Evolutionary conservation across 2,888 invertebrate species (phyloP), one percentile per base, ranked within the genome.

Genomic region (Metallyticus violacea): DNA sequence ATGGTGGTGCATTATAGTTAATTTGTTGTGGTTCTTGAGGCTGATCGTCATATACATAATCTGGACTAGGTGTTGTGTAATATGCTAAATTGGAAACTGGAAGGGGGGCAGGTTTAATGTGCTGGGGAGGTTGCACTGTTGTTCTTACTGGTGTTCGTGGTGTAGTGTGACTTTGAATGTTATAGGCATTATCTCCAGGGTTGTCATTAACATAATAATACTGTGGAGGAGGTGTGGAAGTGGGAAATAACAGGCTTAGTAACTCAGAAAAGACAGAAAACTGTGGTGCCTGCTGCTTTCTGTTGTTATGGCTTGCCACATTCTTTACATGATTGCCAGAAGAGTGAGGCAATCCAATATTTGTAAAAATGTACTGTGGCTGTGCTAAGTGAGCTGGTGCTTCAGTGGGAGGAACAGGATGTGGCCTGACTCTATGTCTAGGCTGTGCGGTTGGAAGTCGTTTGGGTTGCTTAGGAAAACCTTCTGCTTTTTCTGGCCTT

Each of bases 161-260:
- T 26, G 26, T 79, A 27, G 79, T 79, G 79, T 79, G 79, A 1
- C 9, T 15, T 6, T 25, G 79, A 6, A 28, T 93, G 88, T 93
- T 92, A 86, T 93, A 93, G 40, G 93, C 92, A 88, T 92, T 92
- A n/a, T 92, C 90, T 88, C 92, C 6, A 26, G 85, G 79, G 6
- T 26, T 79, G 81, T 81, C 15, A 62, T 62, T 62, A 15, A 62
- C 0, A 4, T 62, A 62, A 62, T 62, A 87, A 84, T 87, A 79
- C 62, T 62, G 77, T 9, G 29, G 40, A 30, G 86, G 85, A 9
- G 87, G 83, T 26, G 85, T 76, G 22, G 86, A 78, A 62, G 77
- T 62, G 26, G 29, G 25, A 27, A 62, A 62, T 62, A 62, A 6
- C 15, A 62, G 22, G 22, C 40, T 62, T 62, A 62, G 15, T 22